A percentile compares a stretch with the other conserved stretches of the same genome.
Conservation (phyloP, 1,140 invertebrate species). For the Anadara kagoshimensis region DNA sequence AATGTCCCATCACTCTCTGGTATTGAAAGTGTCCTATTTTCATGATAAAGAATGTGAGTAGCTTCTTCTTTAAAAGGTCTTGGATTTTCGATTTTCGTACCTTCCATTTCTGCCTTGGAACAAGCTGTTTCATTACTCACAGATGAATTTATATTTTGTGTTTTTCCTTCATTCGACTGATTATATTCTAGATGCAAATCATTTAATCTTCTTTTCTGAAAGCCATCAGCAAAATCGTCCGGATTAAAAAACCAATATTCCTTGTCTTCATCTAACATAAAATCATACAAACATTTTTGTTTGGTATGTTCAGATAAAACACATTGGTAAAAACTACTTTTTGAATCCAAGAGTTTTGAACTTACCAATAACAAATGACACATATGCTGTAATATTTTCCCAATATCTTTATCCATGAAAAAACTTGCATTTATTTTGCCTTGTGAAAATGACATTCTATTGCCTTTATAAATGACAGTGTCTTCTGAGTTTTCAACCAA, state of each 20-base stretch:
- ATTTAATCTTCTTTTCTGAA: not conserved
- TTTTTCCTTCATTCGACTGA: not conserved
- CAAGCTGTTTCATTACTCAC: too few species aligned
- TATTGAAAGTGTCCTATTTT: constrained; percentile 1
- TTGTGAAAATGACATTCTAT: not conserved
- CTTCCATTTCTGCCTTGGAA: too few species aligned
- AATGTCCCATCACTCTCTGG: constrained; percentile 28
- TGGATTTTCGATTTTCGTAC: not conserved
- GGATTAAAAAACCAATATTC: constrained; percentile 17
- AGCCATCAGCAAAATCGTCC: constrained; percentile 7
- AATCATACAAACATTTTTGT: not conserved
- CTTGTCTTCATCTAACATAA: not conserved
- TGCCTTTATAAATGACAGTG: not conserved
- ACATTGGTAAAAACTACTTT: not conserved
- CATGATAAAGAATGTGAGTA: constrained; percentile 17
- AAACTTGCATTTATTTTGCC: not conserved
- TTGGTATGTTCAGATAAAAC: not conserved
- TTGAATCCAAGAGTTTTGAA: not conserved
- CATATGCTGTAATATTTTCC: not conserved
- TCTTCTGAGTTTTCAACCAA: not conserved
- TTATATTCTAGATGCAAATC: not conserved
- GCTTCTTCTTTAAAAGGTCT: constrained; percentile 5
- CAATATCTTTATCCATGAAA: constrained; percentile 3
- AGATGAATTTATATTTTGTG: not conserved
- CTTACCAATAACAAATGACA: not conserved